Evolutionary conservation across 2,888 invertebrate genomes (phyloP).

Genomic region (Candidula unifasciata): DNA sequence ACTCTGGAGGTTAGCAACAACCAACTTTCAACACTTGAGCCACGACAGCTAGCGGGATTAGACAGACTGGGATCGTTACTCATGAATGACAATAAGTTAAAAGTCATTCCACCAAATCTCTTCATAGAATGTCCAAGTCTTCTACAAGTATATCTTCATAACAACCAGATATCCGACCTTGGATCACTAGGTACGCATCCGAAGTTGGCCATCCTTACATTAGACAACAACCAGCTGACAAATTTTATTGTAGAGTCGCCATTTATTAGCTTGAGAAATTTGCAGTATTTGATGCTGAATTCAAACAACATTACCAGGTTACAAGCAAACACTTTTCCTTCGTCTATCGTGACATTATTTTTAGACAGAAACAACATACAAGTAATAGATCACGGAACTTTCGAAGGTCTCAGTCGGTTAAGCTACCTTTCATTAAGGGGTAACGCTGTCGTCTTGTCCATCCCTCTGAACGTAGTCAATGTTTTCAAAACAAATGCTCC

Average conservation of each 20-base stretch:
- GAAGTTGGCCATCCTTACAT: not conserved
- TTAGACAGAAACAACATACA: conserved; percentile 31
- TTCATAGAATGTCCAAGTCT: conserved; percentile 11
- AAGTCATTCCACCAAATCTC: not conserved
- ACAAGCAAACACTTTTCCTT: conserved; percentile 38
- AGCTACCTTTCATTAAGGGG: not conserved
- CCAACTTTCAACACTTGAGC: not conserved
- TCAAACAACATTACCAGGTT: conserved; percentile 37
- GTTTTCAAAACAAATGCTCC: conserved; percentile 22
- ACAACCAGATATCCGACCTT: conserved; percentile 36
- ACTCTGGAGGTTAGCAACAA: conserved; percentile 38
- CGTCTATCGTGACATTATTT: not conserved
- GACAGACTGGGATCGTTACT: conserved; percentile 19
- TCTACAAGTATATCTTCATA: not conserved
- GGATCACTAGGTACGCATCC: conserved; percentile 42
- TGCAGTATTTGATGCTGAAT: conserved; percentile 42
- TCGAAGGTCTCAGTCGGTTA: conserved; percentile 28
- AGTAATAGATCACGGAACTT: not conserved
- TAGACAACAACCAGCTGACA: conserved; percentile 42
- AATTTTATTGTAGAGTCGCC: conserved; percentile 26
- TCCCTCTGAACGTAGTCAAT: not conserved
- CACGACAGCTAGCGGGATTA: conserved; percentile 20
- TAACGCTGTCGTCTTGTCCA: conserved; percentile 12
- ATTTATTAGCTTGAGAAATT: conserved; percentile 7
- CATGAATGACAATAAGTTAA: conserved; percentile 43